Evolutionary conservation across 2,797 vertebrate species (phyloP), one percentile per base, ranked within the genome.

Genomic region (Lagodon rhomboides): DNA sequence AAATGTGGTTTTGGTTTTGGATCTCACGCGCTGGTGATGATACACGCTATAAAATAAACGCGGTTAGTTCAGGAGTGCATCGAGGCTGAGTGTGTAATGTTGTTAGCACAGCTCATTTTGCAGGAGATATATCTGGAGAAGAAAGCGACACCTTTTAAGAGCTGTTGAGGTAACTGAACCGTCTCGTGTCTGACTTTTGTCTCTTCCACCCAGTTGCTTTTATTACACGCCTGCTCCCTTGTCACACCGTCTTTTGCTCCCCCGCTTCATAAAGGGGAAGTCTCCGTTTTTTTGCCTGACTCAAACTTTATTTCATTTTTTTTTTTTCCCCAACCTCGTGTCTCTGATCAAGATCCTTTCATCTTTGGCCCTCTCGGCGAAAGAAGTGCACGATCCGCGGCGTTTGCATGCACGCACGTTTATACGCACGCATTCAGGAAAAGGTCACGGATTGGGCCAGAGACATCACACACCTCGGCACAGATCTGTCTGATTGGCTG

Each of bases 401-500:
- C 1, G 43, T 77, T 76, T 63, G 68, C 62, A 61, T 72, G 30
- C 56, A 20, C 58, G 25, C 54, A 25, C 8, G 3, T 34, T 34
- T 34, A 5, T 5, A 17, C 53, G 4, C 17, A 51, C 11, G 49
- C 16, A 58, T 56, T 73, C 68, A 56, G 44, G 50, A 81, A 81
- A 87, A 89, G 86, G 82, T 85, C 83, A 83, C 0, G 56, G 64
- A 78, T 65, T 12, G 72, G 69, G 58, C 72, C 64, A 22, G 49
- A 88, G 68, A 47, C 69, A 23, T 81, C 51, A 49, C 60, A 67
- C 79, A 81, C 58, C 55, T 80, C 74, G 44, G 63, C 65, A 59
- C 75, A 75, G 76, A 79, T 73, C 62, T 20, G 64, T 83, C 68
- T 86, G 85, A 80, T 85, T 79, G 82, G 79, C 64, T 85, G 65